Evolutionary conservation across 2,888 invertebrate species (phyloP).

Genomic region (Hirtodrosophila confusa): DNA sequence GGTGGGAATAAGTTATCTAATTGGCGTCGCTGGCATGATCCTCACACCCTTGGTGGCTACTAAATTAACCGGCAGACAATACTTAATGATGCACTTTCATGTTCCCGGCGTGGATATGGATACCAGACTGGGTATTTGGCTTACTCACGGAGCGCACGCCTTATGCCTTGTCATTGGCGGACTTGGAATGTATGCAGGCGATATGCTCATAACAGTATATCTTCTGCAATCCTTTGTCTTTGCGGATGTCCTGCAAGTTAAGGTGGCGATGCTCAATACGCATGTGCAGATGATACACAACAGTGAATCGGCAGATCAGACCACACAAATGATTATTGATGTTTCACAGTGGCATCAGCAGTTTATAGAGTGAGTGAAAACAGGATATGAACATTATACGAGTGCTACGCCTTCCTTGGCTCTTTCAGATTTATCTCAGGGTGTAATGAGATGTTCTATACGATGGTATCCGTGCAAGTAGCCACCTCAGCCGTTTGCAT

Average conservation of each 20-base stretch:
- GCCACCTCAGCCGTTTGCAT: conserved; percentile 47
- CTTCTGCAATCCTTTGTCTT: conserved; percentile 51
- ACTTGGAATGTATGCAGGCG: conserved; percentile 63
- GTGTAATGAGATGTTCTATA: conserved; percentile 55
- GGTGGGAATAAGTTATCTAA: conserved; percentile 23
- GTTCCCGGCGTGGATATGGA: conserved; percentile 56
- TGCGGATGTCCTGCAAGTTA: conserved; percentile 55
- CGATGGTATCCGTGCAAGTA: conserved; percentile 53
- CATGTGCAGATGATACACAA: neutral
- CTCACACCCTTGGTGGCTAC: conserved; percentile 18
- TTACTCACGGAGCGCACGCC: conserved; percentile 47
- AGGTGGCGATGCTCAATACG: conserved; percentile 53
- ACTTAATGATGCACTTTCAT: conserved; percentile 57
- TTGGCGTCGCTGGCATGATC: conserved; percentile 19
- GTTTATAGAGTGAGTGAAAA: conserved; percentile 24
- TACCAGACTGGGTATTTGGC: conserved; percentile 44
- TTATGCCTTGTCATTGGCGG: conserved; percentile 33
- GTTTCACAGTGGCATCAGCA: conserved; percentile 22
- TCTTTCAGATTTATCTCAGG: conserved; percentile 41
- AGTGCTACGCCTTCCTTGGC: too few relatives aligned
- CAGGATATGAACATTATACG: too few relatives aligned
- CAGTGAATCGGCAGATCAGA: fast-evolving
- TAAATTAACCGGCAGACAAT: conserved; percentile 17
- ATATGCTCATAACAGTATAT: conserved; percentile 50
- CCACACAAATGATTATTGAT: neutral